Evolutionary conservation across 2,888 invertebrate species (phyloP).

Genomic region (Chymomyza fuscimana): DNA sequence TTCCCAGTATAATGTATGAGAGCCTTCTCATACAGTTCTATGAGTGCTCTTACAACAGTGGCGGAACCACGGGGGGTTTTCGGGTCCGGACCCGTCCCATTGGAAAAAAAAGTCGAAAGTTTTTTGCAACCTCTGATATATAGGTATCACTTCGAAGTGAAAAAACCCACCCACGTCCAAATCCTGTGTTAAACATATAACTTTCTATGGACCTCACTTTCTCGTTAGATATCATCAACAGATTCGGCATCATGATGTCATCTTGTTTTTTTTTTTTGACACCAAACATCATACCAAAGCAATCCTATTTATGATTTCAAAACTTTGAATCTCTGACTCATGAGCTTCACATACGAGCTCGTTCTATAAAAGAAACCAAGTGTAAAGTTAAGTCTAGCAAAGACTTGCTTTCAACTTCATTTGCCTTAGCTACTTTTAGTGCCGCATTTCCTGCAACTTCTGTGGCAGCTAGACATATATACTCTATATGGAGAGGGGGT

Average conservation of each 20-base stretch:
- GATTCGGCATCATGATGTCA: background rate
- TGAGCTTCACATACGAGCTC: background rate
- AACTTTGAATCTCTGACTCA: background rate
- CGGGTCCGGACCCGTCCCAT: too few relatives aligned
- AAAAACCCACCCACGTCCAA: too few relatives aligned
- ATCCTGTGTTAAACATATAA: too few relatives aligned
- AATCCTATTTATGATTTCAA: background rate
- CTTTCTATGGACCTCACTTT: too few relatives aligned
- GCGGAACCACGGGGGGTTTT: too few relatives aligned
- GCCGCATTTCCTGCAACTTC: constrained; percentile 5
- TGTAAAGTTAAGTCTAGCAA: background rate
- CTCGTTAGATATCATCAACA: background rate
- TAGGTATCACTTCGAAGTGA: too few relatives aligned
- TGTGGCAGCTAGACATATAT: background rate
- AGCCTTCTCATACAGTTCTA: too few relatives aligned
- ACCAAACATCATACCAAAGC: background rate
- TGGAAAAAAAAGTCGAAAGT: too few relatives aligned
- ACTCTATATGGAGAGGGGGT: background rate
- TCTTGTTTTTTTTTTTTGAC: background rate
- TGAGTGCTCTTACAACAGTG: too few relatives aligned
- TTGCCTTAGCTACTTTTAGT: constrained; percentile 6
- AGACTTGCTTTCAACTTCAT: constrained; percentile 3
- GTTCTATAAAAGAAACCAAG: background rate
- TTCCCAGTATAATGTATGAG: too few relatives aligned
- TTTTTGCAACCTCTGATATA: too few relatives aligned